phyloP scores from a whole-genome alignment of 1,140 invertebrate genomes.

The Bradysia coprophila region DNA sequence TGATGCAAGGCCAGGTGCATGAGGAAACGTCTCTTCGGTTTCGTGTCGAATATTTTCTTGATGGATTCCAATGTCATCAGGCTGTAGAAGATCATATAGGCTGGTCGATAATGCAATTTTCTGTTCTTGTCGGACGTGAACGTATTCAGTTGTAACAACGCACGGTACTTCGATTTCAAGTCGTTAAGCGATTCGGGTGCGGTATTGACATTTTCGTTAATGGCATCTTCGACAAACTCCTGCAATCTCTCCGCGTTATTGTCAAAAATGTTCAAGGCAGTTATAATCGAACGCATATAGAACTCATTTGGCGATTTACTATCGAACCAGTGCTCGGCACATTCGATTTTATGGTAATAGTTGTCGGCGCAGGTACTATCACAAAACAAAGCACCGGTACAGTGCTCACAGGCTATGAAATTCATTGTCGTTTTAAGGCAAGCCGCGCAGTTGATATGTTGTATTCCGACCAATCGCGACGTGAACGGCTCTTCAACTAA shows the following conservation, averaged over 20 bases:
- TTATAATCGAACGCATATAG: conserved; percentile 35
- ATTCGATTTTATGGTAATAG: neutral
- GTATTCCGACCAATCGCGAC: neutral
- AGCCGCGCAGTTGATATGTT: neutral
- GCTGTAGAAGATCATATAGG: neutral
- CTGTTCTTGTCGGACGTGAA: neutral
- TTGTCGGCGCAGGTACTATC: neutral
- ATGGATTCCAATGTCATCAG: conserved; percentile 22
- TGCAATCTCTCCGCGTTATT: neutral
- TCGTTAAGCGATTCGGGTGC: conserved; percentile 21
- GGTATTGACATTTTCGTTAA: conserved; percentile 28
- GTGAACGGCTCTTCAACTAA: neutral
- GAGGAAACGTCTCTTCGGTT: neutral
- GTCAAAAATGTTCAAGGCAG: neutral
- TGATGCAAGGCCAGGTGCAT: neutral
- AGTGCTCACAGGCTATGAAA: neutral
- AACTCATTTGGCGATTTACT: conserved; percentile 37
- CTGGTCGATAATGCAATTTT: neutral
- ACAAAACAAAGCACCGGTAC: neutral
- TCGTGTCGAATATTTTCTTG: conserved; percentile 8
- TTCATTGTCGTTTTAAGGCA: neutral
- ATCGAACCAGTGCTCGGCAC: conserved; percentile 49
- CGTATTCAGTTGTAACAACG: neutral
- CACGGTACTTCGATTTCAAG: neutral
- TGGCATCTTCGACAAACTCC: conserved; percentile 6